These are phyloP conservation scores for Empis livida DNA, from an alignment of 2,888 invertebrate species.

Conservation along the genomic window DNA sequence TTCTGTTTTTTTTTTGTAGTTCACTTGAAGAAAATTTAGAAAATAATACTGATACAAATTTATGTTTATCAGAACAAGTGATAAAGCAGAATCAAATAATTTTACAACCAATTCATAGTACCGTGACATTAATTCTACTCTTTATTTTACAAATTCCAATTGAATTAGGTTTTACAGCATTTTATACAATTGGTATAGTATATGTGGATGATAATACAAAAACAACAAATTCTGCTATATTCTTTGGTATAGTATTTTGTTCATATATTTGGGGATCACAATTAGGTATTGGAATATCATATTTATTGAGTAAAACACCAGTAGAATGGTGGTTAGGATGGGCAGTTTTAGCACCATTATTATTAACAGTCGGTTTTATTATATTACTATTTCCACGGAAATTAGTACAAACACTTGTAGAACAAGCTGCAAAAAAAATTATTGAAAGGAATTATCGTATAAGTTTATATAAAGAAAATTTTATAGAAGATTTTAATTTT, in stretches of 20 bases:
- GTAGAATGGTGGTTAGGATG: slow-evolving; percentile 41
- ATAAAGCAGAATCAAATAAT: slow-evolving; percentile 15
- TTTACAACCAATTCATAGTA: slow-evolving; percentile 22
- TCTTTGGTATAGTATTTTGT: slow-evolving; percentile 32
- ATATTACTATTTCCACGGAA: slow-evolving; percentile 43
- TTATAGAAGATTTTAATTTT: slow-evolving; percentile 34
- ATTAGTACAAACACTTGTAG: slow-evolving; percentile 40
- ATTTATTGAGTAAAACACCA: slow-evolving; percentile 21
- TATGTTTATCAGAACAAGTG: slow-evolving; percentile 9
- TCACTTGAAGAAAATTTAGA: not conserved
- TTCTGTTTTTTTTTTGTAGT: not conserved
- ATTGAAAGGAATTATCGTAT: slow-evolving; percentile 33
- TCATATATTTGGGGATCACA: slow-evolving; percentile 31
- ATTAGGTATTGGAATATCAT: slow-evolving; percentile 30
- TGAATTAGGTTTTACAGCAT: slow-evolving; percentile 38
- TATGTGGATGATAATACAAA: slow-evolving; percentile 49
- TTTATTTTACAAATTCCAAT: slow-evolving; percentile 38
- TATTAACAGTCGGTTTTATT: slow-evolving; percentile 38
- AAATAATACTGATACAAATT: slow-evolving; percentile 10
- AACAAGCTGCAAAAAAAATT: slow-evolving; percentile 43
- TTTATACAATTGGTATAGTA: slow-evolving; percentile 42
- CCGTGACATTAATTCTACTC: slow-evolving; percentile 36
- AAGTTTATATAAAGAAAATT: slow-evolving; percentile 15
- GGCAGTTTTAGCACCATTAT: slow-evolving; percentile 36
- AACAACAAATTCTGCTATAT: slow-evolving; percentile 38